Evolutionary conservation across 2,113 vertebrate species (phyloP).

Genomic region (Catagonus wagneri): DNA sequence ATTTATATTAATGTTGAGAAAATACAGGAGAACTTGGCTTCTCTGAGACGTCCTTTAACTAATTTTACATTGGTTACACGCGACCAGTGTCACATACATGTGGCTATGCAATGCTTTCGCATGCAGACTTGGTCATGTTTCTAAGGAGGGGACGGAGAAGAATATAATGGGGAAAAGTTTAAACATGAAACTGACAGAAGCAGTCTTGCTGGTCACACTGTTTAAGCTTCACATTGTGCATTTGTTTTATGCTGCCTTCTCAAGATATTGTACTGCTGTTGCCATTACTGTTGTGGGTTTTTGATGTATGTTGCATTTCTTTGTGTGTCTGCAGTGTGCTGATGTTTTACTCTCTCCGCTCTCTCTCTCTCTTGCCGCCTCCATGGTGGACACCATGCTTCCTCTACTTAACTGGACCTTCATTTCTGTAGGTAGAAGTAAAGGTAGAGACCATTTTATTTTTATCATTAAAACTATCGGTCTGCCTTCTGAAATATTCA

Average conservation of each 20-base stretch:
- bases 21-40: slow-evolving; percentile 76
- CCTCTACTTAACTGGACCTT: slow-evolving; percentile 85
- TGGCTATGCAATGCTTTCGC: slow-evolving; percentile 76
- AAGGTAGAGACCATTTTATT: slow-evolving; percentile 94
- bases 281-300: slow-evolving; percentile 28
- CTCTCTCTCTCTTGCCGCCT: slow-evolving; percentile 81
- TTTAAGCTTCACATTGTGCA: slow-evolving; percentile 68
- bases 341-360: slow-evolving; percentile 78
- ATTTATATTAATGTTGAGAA: slow-evolving; percentile 69
- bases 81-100: slow-evolving; percentile 65
- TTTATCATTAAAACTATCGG: slow-evolving; percentile 78
- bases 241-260: slow-evolving; percentile 66
- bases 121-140: slow-evolving; percentile 79
- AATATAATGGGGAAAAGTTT: slow-evolving; percentile 66
- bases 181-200: slow-evolving; percentile 5
- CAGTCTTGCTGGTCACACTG: slow-evolving; percentile 34
- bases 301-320: slow-evolving; percentile 35
- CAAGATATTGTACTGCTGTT: slow-evolving; percentile 44
- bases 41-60: slow-evolving; percentile 63
- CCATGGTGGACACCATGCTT: slow-evolving; percentile 85
- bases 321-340: slow-evolving; percentile 77
- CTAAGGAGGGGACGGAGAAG: slow-evolving; percentile 53
- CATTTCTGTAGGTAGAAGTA: slow-evolving; percentile 97
- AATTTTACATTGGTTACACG: slow-evolving; percentile 45
- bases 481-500: slow-evolving; percentile 77